A percentile compares a stretch with the other conserved stretches of the same genome.
Conservation (phyloP, 2,888 invertebrate genomes). For the Cryptus viduatorius region DNA sequence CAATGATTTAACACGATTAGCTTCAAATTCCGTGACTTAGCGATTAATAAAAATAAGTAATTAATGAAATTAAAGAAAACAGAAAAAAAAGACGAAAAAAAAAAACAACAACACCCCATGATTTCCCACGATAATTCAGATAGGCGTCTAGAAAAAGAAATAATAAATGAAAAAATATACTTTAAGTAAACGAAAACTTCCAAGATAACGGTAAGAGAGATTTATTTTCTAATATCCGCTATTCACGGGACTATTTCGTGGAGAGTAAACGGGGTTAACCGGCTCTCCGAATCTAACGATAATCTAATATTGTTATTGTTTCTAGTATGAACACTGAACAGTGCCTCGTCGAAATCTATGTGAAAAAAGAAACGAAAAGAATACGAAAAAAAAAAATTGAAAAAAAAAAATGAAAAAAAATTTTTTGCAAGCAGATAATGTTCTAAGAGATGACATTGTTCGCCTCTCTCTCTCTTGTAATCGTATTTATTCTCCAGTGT, state of each 20-base stretch:
- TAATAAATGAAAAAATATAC: constrained; percentile 46
- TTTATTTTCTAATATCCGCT: constrained; percentile 80
- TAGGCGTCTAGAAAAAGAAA: constrained; percentile 58
- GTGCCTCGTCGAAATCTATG: constrained; percentile 83
- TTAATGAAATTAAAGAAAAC: constrained; percentile 9
- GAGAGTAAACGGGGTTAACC: constrained; percentile 17
- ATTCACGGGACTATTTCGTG: constrained; percentile 70
- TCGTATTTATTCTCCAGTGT: constrained; percentile 76
- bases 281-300: constrained; percentile 70
- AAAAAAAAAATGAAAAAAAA: constrained; percentile 40
- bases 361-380: constrained; percentile 71
- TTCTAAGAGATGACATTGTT: constrained; percentile 72
- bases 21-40: constrained; percentile 30
- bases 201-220: constrained; percentile 76
- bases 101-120: constrained; percentile 24
- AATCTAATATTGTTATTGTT: constrained; percentile 81
- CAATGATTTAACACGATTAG: constrained; percentile 20
- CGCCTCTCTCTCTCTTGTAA: constrained; percentile 74
- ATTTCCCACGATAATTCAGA: constrained; percentile 57
- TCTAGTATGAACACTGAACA: constrained; percentile 83
- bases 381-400: constrained; percentile 32
- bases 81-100: not conserved
- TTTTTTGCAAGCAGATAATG: constrained; percentile 64
- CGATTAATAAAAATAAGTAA: constrained; percentile 28
- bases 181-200: constrained; percentile 72